Evolutionary conservation across 2,888 invertebrate species (phyloP).

Genomic region (Cephonodes hylas): DNA sequence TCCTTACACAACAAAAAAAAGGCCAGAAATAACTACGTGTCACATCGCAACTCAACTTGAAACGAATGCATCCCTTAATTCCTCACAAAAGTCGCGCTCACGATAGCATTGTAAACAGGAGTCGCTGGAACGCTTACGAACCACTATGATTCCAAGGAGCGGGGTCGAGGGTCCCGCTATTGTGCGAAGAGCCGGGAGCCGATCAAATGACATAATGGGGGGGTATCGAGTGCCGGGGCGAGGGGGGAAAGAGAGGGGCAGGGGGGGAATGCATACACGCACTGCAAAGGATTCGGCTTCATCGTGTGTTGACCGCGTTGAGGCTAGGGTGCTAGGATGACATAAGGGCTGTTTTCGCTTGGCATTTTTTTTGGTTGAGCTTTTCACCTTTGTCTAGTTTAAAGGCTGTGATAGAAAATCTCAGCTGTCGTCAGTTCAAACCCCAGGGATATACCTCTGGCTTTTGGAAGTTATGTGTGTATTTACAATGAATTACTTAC

Average conservation of each 20-base stretch:
- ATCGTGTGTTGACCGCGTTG: neutral
- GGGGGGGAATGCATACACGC: neutral
- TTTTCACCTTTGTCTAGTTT: too few species aligned
- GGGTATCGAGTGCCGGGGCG: neutral
- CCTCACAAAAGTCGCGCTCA: neutral
- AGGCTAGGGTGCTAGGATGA: neutral
- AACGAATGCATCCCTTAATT: neutral
- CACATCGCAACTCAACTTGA: too few species aligned
- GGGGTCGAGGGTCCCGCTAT: neutral
- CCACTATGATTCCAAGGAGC: neutral
- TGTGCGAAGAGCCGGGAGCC: neutral
- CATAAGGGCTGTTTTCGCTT: too few species aligned
- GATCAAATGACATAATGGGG: constrained; percentile 7
- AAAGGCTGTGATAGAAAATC: too few species aligned
- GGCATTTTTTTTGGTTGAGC: too few species aligned
- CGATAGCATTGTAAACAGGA: neutral
- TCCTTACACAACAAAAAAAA: too few species aligned
- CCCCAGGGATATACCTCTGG: too few species aligned
- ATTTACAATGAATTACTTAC: too few species aligned
- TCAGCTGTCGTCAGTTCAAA: too few species aligned
- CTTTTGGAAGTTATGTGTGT: too few species aligned
- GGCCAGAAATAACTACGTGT: too few species aligned
- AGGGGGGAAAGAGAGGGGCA: neutral
- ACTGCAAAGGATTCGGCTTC: constrained; percentile 1
- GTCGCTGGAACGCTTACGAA: neutral